Conservation (phyloP, 2,888 invertebrate species). For the Drosophila helvetica region DNA sequence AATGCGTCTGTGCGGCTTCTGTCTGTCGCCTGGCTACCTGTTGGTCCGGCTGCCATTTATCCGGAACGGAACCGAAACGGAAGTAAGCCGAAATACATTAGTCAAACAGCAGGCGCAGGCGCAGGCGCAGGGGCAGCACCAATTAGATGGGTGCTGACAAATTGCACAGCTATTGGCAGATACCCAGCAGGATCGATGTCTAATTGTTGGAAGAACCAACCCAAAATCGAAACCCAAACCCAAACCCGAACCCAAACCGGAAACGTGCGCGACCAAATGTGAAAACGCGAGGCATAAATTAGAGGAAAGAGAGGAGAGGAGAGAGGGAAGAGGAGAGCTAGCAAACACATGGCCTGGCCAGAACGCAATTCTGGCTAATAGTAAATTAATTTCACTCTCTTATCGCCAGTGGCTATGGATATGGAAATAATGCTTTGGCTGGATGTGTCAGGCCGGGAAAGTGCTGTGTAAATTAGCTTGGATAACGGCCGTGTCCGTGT, state of each 20-base stretch:
- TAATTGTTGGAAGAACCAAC: conserved; percentile 30
- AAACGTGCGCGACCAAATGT: conserved; percentile 77
- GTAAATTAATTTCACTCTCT: conserved; percentile 76
- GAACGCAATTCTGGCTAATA: conserved; percentile 70
- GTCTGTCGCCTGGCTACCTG: conserved; percentile 57
- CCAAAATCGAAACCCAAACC: conserved; percentile 4
- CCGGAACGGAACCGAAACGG: conserved; percentile 66
- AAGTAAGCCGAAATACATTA: conserved; percentile 69
- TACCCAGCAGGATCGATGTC: conserved; percentile 26
- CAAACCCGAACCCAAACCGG: conserved; percentile 47
- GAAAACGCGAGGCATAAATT: conserved; percentile 77
- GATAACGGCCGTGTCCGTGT: conserved; percentile 43
- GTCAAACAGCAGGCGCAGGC: conserved; percentile 71
- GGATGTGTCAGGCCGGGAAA: conserved; percentile 70
- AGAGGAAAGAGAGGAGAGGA: conserved; percentile 19
- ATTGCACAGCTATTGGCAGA: conserved; percentile 76
- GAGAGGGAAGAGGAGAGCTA: conserved; percentile 3
- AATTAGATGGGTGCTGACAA: conserved; percentile 79
- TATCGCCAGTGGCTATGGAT: conserved; percentile 54
- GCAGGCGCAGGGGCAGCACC: conserved; percentile 67
- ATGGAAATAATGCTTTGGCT: conserved; percentile 38
- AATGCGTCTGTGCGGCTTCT: conserved; percentile 33
- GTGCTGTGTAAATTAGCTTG: conserved; percentile 78
- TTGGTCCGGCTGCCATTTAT: conserved; percentile 61
- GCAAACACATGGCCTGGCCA: conserved; percentile 36